These are phyloP conservation scores for Troides oblongomaculatus DNA, from an alignment of 2,888 invertebrate genomes.

Conservation along the genomic window DNA sequence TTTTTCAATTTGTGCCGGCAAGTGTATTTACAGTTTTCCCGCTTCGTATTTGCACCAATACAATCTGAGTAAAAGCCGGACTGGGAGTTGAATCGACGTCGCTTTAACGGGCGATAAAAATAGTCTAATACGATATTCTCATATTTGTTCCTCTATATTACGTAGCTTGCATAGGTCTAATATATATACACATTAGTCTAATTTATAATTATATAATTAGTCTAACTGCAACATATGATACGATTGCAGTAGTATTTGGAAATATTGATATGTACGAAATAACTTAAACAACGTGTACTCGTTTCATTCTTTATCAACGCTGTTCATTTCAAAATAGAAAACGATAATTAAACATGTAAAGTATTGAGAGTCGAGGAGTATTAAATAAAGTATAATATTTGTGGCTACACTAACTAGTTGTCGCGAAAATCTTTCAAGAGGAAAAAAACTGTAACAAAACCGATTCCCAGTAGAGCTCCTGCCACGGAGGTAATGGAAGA, in stretches of 20 bases:
- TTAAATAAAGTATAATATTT: conserved; percentile 42
- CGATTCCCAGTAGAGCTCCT: conserved; percentile 72
- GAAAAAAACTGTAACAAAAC: conserved; percentile 73
- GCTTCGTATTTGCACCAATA: conserved; percentile 66
- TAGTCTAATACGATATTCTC: conserved; percentile 63
- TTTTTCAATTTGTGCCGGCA: conserved; percentile 72
- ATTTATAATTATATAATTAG: background rate
- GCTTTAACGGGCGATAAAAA: conserved; percentile 53
- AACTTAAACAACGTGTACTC: background rate
- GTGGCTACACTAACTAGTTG: conserved; percentile 55
- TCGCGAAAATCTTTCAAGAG: conserved; percentile 65
- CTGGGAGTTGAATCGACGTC: conserved; percentile 41
- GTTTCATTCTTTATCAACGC: background rate
- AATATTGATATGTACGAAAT: background rate
- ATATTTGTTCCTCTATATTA: conserved; percentile 44
- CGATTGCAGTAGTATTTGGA: background rate
- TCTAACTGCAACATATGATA: background rate
- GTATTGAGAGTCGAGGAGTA: background rate
- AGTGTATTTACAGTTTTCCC: conserved; percentile 69
- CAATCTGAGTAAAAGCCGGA: conserved; percentile 69
- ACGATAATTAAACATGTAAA: background rate
- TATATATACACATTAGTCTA: background rate
- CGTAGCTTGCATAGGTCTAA: background rate
- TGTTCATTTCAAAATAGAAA: background rate
- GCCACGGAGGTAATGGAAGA: conserved; percentile 78